These are phyloP conservation scores for Platycheirus rosarum DNA, from an alignment of 2,888 invertebrate genomes.

Conservation along the genomic window DNA sequence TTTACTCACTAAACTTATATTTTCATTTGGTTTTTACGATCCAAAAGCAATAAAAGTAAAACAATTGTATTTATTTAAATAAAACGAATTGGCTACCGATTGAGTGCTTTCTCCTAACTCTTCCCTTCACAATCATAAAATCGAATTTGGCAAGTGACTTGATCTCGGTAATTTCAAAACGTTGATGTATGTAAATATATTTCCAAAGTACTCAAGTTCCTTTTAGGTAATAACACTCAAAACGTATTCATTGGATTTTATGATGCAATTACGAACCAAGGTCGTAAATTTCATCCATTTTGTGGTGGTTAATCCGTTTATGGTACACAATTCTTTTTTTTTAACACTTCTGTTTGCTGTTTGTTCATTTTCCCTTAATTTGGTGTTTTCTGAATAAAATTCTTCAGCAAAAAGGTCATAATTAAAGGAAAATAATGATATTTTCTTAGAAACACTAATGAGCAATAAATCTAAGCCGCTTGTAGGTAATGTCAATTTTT, in stretches of 20 bases:
- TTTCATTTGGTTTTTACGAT: neutral
- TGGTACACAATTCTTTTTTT: conserved; percentile 36
- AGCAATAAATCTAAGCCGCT: conserved; percentile 27
- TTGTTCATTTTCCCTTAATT: conserved; percentile 26
- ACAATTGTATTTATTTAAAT: conserved; percentile 1
- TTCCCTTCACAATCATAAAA: conserved; percentile 32
- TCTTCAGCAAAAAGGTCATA: conserved; percentile 17
- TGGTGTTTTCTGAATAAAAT: conserved; percentile 18
- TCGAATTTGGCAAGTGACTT: conserved; percentile 58
- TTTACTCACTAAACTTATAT: neutral
- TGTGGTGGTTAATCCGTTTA: conserved; percentile 56
- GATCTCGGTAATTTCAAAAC: conserved; percentile 33
- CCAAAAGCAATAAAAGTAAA: neutral
- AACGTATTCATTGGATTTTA: conserved; percentile 51
- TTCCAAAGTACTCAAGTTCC: conserved; percentile 7
- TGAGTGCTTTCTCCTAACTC: neutral
- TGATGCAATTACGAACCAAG: conserved; percentile 55
- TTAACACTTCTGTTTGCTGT: conserved; percentile 20
- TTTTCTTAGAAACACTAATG: conserved; percentile 40
- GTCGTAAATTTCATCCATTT: conserved; percentile 56
- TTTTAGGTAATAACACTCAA: conserved; percentile 2
- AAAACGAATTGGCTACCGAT: conserved; percentile 2
- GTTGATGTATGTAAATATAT: neutral
- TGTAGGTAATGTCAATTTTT: conserved; percentile 12
- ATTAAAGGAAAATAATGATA: conserved; percentile 26